Evolutionary conservation across 2,888 invertebrate genomes (phyloP), one percentile per base, ranked within the genome.

Genomic region (Chrysina gloriosa): DNA sequence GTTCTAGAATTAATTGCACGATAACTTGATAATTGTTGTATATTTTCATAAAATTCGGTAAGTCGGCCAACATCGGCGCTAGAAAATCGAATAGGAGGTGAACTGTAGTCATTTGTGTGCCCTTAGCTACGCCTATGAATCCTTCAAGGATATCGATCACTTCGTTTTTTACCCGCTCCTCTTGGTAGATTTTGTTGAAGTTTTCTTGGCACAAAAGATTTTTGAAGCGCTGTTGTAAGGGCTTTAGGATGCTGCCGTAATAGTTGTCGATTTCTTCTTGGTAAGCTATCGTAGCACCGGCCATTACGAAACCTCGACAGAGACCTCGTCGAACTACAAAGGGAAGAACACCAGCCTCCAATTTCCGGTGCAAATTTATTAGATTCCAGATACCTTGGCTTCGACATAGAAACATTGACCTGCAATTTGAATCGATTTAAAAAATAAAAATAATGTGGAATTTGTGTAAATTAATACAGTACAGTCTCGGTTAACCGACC

Each of bases 1-100:
- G 82, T 78, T 91, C 90, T 69, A 93, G 83, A 45, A 93, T 89
- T 9, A 93, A 86, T 76, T 93, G 88, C 54, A 95, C 92, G 68
- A 95, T 89, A 66, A 90, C 88, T 65, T 91, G 91, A 81, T 93
- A 93, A 82, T 93, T 92, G 66, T 71, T 76, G 79, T 92, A 95
- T 29, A 91, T 80, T 69, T 87, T 90, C 66, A 95, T 81, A 50
- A 94, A 85, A n/a, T 86, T 87, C 1, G 92, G 89, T 71, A 92
- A 82, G 79, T 91, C 90, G 19, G 86, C 86, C 74, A 94, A 80
- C 34, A 92, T 85, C 3, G 89, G 89, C 50, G 90, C 80, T 80
- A 91, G 86, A 76, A 88, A 86, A 19, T 79, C 75, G 79, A 89
- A 91, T 34, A 88, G 79, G 58, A 83, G 76, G 67, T 82, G 79